These are phyloP conservation scores for Scaptomyza cyrtandrae DNA, from an alignment of 2,888 invertebrate species.

Conservation along the genomic window DNA sequence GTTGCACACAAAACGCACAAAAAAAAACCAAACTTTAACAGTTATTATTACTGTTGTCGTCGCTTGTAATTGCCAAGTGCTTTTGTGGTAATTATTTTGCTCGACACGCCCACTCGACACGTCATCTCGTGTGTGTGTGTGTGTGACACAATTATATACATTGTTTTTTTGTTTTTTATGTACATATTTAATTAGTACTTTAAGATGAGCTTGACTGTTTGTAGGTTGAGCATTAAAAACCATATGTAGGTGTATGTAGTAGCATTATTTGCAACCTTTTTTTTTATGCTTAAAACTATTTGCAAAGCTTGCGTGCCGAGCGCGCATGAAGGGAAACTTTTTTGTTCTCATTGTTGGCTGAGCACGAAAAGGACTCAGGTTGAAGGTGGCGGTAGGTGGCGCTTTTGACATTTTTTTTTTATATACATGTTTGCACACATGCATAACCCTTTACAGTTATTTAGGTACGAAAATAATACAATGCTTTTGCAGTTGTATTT, in stretches of 20 bases:
- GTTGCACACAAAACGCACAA: conserved; percentile 26
- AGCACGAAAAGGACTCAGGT: conserved; percentile 6
- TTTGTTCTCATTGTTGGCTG: conserved; percentile 20
- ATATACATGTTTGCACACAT: conserved; percentile 1
- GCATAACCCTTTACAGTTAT: conserved; percentile 11
- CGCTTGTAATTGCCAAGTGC: conserved; percentile 34
- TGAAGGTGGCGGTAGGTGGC: conserved; percentile 1
- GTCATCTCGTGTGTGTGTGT: conserved; percentile 14
- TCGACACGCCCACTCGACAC: conserved; percentile 41
- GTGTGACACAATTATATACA: conserved; percentile 22
- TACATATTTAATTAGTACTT: conserved; percentile 2
- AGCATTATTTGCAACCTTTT: conserved; percentile 22
- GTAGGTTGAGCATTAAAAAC: not conserved
- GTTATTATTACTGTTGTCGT: conserved; percentile 17
- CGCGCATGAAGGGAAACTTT: conserved; percentile 44
- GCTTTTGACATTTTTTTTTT: conserved; percentile 12
- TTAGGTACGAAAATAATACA: conserved; percentile 20
- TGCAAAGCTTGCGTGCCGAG: conserved; percentile 51
- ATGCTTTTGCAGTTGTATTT: conserved; percentile 8
- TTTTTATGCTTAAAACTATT: not conserved
- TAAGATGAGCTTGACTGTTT: conserved; percentile 7
- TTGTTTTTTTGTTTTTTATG: not conserved
- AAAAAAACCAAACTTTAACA: conserved; percentile 3
- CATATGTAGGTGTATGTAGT: not conserved
- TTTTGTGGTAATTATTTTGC: conserved; percentile 50